These are phyloP conservation scores for Tympanuchus pallidicinctus DNA, from an alignment of 2,113 vertebrate genomes.

Conservation along the genomic window DNA sequence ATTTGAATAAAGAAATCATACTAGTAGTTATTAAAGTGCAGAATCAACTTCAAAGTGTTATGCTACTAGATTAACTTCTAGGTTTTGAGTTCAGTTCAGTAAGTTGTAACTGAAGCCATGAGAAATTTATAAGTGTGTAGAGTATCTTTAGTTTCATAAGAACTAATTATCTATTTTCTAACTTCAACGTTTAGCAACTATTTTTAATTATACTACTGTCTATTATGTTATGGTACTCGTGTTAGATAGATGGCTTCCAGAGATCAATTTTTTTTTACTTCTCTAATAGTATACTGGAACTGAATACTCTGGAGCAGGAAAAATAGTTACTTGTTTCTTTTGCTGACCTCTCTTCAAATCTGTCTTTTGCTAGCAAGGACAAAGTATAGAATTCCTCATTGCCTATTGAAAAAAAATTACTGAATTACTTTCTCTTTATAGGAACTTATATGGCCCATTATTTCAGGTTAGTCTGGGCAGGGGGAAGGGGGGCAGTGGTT, in stretches of 20 bases:
- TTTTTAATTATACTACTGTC: not conserved
- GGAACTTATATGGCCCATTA: not conserved
- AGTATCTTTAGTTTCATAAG: not conserved
- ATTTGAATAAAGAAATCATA: not conserved
- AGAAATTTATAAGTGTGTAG: not conserved
- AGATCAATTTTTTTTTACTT: not conserved
- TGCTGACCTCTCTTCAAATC: not conserved
- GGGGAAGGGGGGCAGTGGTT: not conserved
- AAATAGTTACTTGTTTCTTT: not conserved
- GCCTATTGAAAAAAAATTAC: not conserved
- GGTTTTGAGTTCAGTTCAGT: not conserved
- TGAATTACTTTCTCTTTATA: not conserved
- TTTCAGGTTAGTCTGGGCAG: not conserved
- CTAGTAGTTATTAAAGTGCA: not conserved
- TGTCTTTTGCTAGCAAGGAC: not conserved
- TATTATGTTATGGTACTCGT: not conserved
- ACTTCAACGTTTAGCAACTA: not conserved
- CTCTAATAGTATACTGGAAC: not conserved
- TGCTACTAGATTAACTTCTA: not conserved
- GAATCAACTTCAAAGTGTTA: not conserved
- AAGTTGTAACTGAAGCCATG: not conserved
- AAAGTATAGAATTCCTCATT: not conserved
- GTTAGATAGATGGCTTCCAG: not conserved
- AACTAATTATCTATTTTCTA: not conserved
- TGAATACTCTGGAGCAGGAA: not conserved